A percentile compares a stretch with the other conserved stretches of the same genome.
Conservation (phyloP, 2,888 invertebrate genomes). For the Neocrepidodera transversa region DNA sequence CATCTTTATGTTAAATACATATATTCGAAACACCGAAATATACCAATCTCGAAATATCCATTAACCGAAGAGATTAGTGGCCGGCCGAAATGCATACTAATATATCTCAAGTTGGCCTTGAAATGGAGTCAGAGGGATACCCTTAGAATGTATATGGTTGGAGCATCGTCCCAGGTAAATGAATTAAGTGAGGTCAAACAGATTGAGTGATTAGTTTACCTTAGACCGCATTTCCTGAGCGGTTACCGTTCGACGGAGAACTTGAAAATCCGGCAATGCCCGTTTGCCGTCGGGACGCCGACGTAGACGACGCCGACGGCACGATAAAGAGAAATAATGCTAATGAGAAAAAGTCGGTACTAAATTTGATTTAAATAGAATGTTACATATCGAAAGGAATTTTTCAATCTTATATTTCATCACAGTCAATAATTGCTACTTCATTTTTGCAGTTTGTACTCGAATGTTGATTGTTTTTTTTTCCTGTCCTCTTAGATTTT, state of each 20-base stretch:
- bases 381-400: too few relatives aligned
- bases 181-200: conserved; percentile 61
- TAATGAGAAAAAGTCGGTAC: too few relatives aligned
- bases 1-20: too few relatives aligned
- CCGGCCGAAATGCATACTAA: conserved; percentile 8
- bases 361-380: too few relatives aligned
- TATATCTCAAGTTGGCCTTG: conserved; percentile 4
- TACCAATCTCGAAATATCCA: background rate
- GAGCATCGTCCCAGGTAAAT: conserved; percentile 54
- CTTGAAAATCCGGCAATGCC: background rate
- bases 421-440: too few relatives aligned
- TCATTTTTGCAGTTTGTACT: too few relatives aligned
- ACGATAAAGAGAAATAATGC: conserved; percentile 8
- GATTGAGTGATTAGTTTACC: conserved; percentile 60
- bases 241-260: conserved; percentile 33
- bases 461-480: too few relatives aligned
- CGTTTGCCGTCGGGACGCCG: conserved; percentile 21
- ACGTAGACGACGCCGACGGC: conserved; percentile 3
- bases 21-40: background rate
- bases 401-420: too few relatives aligned
- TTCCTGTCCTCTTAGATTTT: too few relatives aligned
- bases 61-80: conserved; percentile 6
- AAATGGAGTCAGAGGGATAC: conserved; percentile 7
- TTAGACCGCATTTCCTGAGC: conserved; percentile 53
- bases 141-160: conserved; percentile 29